phyloP scores from a whole-genome alignment of 35 echinoderm and acorn worm genomes.

The Apostichopus parvimensis region DNA sequence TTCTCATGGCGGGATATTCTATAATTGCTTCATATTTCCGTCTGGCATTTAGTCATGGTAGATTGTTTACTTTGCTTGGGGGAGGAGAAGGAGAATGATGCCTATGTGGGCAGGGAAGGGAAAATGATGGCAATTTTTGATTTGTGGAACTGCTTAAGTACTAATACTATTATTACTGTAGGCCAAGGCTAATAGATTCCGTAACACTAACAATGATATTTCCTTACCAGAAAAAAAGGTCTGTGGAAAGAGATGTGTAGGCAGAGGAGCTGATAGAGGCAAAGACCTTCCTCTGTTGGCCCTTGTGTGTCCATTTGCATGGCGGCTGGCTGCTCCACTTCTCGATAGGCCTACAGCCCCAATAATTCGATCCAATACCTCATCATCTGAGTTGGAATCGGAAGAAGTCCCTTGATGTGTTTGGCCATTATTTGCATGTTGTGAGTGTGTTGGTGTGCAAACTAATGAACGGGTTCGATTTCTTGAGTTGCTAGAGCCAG shows the following conservation, averaged over 20 bases:
- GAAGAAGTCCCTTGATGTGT: constrained; percentile 47
- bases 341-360: constrained; percentile 17
- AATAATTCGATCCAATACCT: constrained; percentile 59
- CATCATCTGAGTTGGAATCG: constrained; percentile 55
- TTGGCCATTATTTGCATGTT: constrained; percentile 46
- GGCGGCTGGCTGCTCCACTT: neutral
- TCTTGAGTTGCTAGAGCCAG: neutral
- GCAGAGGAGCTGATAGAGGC: constrained; percentile 43
- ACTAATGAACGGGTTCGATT: constrained; percentile 58
- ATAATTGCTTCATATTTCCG: too few species aligned
- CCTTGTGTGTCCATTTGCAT: constrained; percentile 50
- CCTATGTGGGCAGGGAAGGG: too few species aligned
- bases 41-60: too few species aligned
- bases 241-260: constrained; percentile 50
- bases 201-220: too few species aligned
- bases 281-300: constrained; percentile 54
- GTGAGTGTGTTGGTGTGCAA: constrained; percentile 55
- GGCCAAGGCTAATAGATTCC: too few species aligned
- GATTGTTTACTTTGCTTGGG: too few species aligned
- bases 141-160: too few species aligned
- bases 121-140: too few species aligned
- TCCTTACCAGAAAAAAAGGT: constrained; percentile 55
- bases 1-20: too few species aligned
- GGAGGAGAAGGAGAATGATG: too few species aligned
- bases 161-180: too few species aligned